Evolutionary conservation across 2,888 invertebrate genomes (phyloP).

Genomic region (Sphinx pinastri): DNA sequence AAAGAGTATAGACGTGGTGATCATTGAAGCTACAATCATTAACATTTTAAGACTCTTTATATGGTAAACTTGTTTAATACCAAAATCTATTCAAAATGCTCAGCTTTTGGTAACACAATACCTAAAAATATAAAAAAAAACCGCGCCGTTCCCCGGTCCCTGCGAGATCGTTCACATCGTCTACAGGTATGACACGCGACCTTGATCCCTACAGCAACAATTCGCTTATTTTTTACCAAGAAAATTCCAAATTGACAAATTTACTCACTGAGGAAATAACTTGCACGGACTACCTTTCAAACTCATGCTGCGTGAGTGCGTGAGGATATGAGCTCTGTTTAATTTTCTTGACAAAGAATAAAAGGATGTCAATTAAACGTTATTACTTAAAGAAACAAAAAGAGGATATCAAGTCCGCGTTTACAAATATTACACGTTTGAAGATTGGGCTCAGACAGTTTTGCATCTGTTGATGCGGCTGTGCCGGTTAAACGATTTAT

Average conservation of each 20-base stretch:
- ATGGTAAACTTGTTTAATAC: too few relatives aligned
- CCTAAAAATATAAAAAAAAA: too few relatives aligned
- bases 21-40: too few relatives aligned
- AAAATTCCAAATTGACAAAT: slow-evolving; percentile 19
- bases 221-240: slow-evolving; percentile 26
- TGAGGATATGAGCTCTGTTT: too few relatives aligned
- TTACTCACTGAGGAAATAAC: slow-evolving; percentile 26
- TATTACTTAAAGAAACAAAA: slow-evolving; percentile 6
- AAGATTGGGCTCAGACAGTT: slow-evolving; percentile 5
- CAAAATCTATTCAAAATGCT: too few relatives aligned
- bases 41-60: too few relatives aligned
- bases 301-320: neutral
- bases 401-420: slow-evolving; percentile 9
- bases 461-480: slow-evolving; percentile 6
- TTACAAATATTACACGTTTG: neutral
- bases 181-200: slow-evolving; percentile 19
- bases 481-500: slow-evolving; percentile 6
- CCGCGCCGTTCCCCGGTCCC: neutral
- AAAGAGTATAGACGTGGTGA: too few relatives aligned
- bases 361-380: slow-evolving; percentile 14
- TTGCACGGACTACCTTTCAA: neutral
- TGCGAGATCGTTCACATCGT: slow-evolving; percentile 10
- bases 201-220: slow-evolving; percentile 30
- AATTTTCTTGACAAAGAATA: neutral
- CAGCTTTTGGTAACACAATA: too few relatives aligned